Percentiles rank a stretch among this genome's conserved stretches.
phyloP scores from a whole-genome alignment of 2,888 invertebrate species.

The Sycophila texana region DNA sequence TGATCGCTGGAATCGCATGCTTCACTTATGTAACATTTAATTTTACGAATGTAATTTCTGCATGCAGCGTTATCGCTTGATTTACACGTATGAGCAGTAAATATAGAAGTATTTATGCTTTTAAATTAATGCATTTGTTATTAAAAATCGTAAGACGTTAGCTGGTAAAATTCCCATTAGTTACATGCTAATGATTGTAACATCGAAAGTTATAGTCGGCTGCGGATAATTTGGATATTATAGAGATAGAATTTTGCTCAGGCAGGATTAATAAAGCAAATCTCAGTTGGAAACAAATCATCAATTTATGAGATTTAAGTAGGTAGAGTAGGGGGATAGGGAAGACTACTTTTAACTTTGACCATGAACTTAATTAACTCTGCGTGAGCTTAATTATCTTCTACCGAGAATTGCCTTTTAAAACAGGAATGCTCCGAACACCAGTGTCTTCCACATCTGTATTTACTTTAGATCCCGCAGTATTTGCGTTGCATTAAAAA shows the following conservation, averaged over 20 bases:
- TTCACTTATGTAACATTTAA: not conserved
- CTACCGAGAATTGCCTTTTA: constrained; percentile 50
- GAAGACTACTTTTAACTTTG: constrained; percentile 48
- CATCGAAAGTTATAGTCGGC: no score
- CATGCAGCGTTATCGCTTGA: no score
- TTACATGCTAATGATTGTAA: no score
- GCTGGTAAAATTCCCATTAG: no score
- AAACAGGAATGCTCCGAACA: constrained; percentile 24
- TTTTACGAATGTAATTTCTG: no score
- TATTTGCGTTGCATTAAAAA: constrained; percentile 14
- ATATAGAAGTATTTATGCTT: no score
- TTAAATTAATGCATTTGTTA: no score
- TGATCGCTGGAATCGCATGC: not conserved
- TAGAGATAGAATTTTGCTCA: no score
- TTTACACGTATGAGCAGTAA: no score
- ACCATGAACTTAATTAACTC: constrained; percentile 57
- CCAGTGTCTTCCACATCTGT: constrained; percentile 45
- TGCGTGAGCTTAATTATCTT: constrained; percentile 53
- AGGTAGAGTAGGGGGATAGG: constrained; percentile 21
- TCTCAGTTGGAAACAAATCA: constrained; percentile 27
- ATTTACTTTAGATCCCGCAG: constrained; percentile 39
- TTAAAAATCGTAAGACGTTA: no score
- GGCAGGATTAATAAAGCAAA: not conserved
- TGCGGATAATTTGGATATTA: no score
- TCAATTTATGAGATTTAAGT: constrained; percentile 25